A percentile compares a stretch with the other conserved stretches of the same genome.
Conservation (phyloP, 2,113 vertebrate genomes). For the Entomyzon cyanotis region DNA sequence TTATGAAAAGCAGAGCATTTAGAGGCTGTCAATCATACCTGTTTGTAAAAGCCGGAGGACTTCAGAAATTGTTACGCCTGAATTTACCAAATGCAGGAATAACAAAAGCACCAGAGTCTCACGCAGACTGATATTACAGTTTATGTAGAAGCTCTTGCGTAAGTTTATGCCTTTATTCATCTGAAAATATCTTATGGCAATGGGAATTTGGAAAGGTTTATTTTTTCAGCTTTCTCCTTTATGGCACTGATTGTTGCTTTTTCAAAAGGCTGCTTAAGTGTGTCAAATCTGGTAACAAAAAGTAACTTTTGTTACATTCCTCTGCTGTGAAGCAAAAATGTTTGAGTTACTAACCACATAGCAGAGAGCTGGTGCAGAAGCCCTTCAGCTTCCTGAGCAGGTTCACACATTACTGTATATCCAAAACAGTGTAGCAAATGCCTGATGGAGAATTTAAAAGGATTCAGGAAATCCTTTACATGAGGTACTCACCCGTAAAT, state of each 20-base stretch:
- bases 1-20: constrained; percentile 36
- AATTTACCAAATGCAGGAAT: constrained; percentile 30
- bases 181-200: background rate
- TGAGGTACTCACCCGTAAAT: background rate
- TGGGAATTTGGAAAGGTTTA: background rate
- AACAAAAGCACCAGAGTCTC: background rate
- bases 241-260: background rate
- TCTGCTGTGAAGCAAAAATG: background rate
- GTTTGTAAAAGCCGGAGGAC: constrained; percentile 13
- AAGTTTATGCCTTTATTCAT: background rate
- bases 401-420: background rate
- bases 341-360: background rate
- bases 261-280: background rate
- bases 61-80: background rate
- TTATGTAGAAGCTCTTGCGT: background rate
- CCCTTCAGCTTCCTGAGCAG: background rate
- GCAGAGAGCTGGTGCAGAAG: background rate
- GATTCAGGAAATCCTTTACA: background rate
- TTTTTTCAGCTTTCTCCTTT: background rate
- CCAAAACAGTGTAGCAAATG: background rate
- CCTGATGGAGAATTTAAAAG: background rate
- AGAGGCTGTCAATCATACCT: constrained; percentile 41
- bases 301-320: background rate
- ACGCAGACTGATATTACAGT: background rate
- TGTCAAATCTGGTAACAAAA: background rate